Evolutionary conservation across 30 jellyfish, hydroid and myxozoan species (phyloP).

Genomic region (Cassiopea xamachana): DNA sequence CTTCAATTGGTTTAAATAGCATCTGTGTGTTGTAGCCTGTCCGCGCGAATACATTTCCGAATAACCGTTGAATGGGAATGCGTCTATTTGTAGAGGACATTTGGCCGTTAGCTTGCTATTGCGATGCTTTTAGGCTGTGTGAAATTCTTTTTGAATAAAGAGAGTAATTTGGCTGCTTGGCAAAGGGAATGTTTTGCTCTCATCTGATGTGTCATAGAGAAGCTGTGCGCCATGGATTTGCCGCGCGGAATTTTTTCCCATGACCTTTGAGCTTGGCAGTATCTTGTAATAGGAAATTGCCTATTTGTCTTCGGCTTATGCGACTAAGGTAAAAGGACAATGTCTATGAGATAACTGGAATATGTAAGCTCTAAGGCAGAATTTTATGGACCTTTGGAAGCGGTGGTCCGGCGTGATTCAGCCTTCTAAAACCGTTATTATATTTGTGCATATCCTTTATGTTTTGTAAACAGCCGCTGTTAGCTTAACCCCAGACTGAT

Average conservation of each 20-base stretch:
- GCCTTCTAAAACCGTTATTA: not conserved
- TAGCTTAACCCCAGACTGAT: not conserved
- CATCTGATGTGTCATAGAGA: not conserved
- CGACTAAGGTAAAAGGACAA: not conserved
- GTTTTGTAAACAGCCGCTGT: not conserved
- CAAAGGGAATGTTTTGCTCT: not conserved
- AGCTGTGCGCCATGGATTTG: not conserved
- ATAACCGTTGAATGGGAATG: no score
- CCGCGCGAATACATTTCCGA: no score
- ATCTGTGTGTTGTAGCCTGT: no score
- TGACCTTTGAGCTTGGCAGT: not conserved
- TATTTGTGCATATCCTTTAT: not conserved
- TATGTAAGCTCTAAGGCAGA: not conserved
- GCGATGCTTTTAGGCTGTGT: no score
- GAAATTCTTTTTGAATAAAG: no score
- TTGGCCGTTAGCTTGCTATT: no score
- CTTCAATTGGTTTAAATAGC: no score
- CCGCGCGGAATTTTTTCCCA: conserved; percentile 2
- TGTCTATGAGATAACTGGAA: not conserved
- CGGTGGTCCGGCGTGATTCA: not conserved
- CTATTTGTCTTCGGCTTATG: not conserved
- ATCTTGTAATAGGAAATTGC: not conserved
- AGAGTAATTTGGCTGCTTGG: no score
- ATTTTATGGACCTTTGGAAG: conserved; percentile 7
- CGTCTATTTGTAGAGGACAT: no score